Evolutionary conservation across 2,888 invertebrate genomes (phyloP), one percentile per base, ranked within the genome.

Genomic region (Pyrrhosoma nymphula): DNA sequence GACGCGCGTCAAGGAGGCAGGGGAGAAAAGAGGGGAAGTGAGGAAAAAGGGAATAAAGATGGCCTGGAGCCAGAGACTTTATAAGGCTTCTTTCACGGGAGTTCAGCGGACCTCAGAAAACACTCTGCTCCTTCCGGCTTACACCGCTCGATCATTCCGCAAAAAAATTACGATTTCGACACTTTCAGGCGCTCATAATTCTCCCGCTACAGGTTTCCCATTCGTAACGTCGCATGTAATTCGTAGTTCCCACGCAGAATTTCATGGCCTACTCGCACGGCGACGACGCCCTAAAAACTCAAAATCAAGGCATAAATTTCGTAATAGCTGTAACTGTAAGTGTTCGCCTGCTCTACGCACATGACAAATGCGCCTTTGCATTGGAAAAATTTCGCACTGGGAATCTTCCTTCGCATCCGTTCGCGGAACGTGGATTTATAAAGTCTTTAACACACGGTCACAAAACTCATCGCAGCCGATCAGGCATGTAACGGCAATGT

Each of bases 91-190:
- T 82, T 82, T 18, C 16, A n/a, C 26, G n/a, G 69, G 69, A 69
- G 82, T 82, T 35, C 82, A 35, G 18, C 30, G 35, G 82, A 82
- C 35, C 82, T 82, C 82, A 82, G 82, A 82, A 35, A 82, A 82
- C 82, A 82, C 82, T 82, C 82, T 1, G 8, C 82, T 82, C 35
- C 35, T 82, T 35, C 35, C 35, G 35, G 18, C 30, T 35, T 82
- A 82, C 14, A 35, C 30, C 82, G n/a, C 30, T 82, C 82, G 12
- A 82, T 82, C 82, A 35, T 35, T 82, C 26, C 82, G 6, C 30
- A 82, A 82, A 82, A 82, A 82, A 82, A 82, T 69, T 82, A 82
- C 35, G 82, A 82, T 35, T 82, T 35, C 82, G 82, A 35, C 69
- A 69, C 82, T 82, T 35, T 23, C 23, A 35, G 82, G 16, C 10